These are phyloP conservation scores for Stigmatopora nigra DNA, from an alignment of 2,113 vertebrate species.

Conservation along the genomic window DNA sequence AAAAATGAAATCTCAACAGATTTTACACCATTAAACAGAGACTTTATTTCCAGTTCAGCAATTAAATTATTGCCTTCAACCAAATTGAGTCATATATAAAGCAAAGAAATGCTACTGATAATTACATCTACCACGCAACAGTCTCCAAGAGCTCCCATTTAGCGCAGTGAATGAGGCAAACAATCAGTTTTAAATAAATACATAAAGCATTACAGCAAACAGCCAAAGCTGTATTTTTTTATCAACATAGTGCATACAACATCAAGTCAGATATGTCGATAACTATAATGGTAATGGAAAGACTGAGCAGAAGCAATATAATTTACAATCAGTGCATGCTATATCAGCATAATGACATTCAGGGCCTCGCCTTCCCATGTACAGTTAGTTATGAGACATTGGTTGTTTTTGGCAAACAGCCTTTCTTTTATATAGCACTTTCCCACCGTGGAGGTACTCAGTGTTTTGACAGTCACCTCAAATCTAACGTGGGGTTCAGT, in stretches of 20 bases:
- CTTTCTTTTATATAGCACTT: slow-evolving; percentile 20
- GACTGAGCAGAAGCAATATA: slow-evolving; percentile 73
- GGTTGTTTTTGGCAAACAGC: slow-evolving; percentile 63
- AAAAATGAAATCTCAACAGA: slow-evolving; percentile 17
- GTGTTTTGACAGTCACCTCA: too few species aligned
- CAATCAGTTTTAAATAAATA: slow-evolving; percentile 68
- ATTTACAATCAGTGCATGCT: slow-evolving; percentile 78
- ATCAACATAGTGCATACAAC: slow-evolving; percentile 76
- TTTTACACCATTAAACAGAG: slow-evolving; percentile 61
- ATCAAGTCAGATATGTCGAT: slow-evolving; percentile 71
- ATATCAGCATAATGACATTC: slow-evolving; percentile 71
- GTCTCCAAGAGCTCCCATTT: slow-evolving; percentile 57
- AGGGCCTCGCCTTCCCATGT: slow-evolving; percentile 56
- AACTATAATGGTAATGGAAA: slow-evolving; percentile 65
- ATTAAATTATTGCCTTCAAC: slow-evolving; percentile 69
- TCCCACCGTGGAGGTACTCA: too few species aligned
- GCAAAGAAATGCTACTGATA: slow-evolving; percentile 70
- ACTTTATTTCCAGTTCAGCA: slow-evolving; percentile 72
- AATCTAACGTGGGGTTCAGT: too few species aligned
- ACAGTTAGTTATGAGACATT: slow-evolving; percentile 53
- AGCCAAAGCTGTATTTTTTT: slow-evolving; percentile 67
- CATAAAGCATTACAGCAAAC: slow-evolving; percentile 72
- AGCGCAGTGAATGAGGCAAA: slow-evolving; percentile 62
- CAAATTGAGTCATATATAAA: slow-evolving; percentile 65
- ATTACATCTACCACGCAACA: slow-evolving; percentile 65